Percentiles rank a stretch among this genome's conserved stretches.
Conservation (phyloP, 2,113 vertebrate species). For the Haliaeetus leucogaster region DNA sequence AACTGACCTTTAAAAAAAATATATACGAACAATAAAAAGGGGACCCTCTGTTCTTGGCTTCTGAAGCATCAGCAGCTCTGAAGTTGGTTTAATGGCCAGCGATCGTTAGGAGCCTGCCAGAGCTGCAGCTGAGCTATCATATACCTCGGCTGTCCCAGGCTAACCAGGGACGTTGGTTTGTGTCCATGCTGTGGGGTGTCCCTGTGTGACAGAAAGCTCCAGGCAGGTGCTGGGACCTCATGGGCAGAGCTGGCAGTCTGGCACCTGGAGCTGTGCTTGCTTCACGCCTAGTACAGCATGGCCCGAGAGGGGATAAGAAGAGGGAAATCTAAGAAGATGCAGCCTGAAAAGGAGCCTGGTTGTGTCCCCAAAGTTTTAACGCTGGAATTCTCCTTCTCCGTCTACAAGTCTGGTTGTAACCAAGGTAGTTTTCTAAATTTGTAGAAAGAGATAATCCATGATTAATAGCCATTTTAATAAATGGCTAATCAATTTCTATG, state of each 20-base stretch:
- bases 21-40: not conserved
- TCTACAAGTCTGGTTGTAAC: not conserved
- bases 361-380: not conserved
- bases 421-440: not conserved
- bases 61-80: not conserved
- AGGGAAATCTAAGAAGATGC: not conserved
- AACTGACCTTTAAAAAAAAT: not conserved
- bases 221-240: not conserved
- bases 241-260: not conserved
- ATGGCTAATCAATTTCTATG: conserved; percentile 45
- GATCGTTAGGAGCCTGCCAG: not conserved
- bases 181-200: accelerated
- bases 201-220: not conserved
- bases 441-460: not conserved
- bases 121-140: not conserved
- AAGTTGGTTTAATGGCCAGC: not conserved
- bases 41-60: not conserved
- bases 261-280: not conserved
- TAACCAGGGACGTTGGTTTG: accelerated
- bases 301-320: not conserved
- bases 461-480: conserved; percentile 20
- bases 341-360: not conserved
- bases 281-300: not conserved
- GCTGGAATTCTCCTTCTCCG: not conserved
- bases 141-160: accelerated